A percentile compares a stretch with the other conserved stretches of the same genome.
Evolutionary conservation across 2,888 invertebrate genomes (phyloP).

Genomic region (Eupithecia pulchellata): DNA sequence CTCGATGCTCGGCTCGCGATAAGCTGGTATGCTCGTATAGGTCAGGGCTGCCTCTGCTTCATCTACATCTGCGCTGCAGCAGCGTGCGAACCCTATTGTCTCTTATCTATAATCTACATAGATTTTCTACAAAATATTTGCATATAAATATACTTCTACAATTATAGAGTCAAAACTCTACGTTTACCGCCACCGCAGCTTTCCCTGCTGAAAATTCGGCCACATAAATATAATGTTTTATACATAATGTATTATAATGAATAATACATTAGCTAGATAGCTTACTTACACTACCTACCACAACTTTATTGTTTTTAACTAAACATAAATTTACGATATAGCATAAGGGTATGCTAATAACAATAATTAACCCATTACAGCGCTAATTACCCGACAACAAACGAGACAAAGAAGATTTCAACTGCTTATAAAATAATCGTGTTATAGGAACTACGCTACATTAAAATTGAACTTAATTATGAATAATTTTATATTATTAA

Average conservation of each 20-base stretch:
- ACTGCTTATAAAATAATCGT: slow-evolving; percentile 7
- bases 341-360: neutral
- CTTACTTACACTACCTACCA: no score
- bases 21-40: slow-evolving; percentile 49
- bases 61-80: slow-evolving; percentile 44
- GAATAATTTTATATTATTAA: slow-evolving; percentile 21
- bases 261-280: no score
- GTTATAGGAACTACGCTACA: slow-evolving; percentile 20
- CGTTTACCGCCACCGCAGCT: no score
- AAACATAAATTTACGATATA: no score
- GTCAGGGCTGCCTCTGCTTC: slow-evolving; percentile 53
- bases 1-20: slow-evolving; percentile 36
- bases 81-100: slow-evolving; percentile 60
- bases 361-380: slow-evolving; percentile 3
- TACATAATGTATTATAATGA: no score
- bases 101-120: slow-evolving; percentile 13
- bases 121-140: neutral
- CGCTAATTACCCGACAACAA: slow-evolving; percentile 15
- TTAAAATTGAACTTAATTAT: slow-evolving; percentile 15
- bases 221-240: no score
- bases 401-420: slow-evolving; percentile 25
- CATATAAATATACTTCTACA: neutral
- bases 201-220: no score
- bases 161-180: no score
- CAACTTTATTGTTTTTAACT: no score